Evolutionary conservation across 2,113 vertebrate species (phyloP).

Genomic region (Oncorhynchus clarkii): DNA sequence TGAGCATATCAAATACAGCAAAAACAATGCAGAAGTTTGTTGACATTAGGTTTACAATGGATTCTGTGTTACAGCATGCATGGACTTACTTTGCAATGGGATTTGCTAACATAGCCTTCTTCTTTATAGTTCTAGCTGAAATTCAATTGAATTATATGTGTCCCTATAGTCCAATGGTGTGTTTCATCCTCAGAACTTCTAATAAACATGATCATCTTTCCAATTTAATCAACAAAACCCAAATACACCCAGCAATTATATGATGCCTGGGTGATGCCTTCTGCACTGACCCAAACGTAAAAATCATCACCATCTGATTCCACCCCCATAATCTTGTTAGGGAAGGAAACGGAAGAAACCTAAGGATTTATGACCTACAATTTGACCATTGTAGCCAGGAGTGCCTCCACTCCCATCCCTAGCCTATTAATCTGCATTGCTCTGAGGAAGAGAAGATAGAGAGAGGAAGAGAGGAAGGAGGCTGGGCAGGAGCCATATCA

Average conservation of each 20-base stretch:
- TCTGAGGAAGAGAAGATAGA: not conserved
- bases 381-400: too few species aligned
- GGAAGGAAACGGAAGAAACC: not conserved
- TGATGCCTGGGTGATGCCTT: too few species aligned
- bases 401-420: not conserved
- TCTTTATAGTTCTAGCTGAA: not conserved
- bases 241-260: too few species aligned
- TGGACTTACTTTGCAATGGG: not conserved
- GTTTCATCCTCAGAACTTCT: too few species aligned
- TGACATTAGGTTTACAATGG: slow-evolving; percentile 13
- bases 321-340: not conserved
- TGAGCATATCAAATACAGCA: not conserved
- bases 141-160: not conserved
- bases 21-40: slow-evolving; percentile 1
- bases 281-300: too few species aligned
- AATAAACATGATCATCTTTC: too few species aligned
- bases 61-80: slow-evolving; percentile 1
- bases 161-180: not conserved
- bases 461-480: not conserved
- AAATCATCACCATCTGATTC: not conserved
- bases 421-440: not conserved
- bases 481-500: not conserved
- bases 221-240: too few species aligned
- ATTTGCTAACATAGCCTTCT: not conserved
- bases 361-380: not conserved